Conservation (phyloP, 2,113 vertebrate species). For the Morone chrysops region DNA sequence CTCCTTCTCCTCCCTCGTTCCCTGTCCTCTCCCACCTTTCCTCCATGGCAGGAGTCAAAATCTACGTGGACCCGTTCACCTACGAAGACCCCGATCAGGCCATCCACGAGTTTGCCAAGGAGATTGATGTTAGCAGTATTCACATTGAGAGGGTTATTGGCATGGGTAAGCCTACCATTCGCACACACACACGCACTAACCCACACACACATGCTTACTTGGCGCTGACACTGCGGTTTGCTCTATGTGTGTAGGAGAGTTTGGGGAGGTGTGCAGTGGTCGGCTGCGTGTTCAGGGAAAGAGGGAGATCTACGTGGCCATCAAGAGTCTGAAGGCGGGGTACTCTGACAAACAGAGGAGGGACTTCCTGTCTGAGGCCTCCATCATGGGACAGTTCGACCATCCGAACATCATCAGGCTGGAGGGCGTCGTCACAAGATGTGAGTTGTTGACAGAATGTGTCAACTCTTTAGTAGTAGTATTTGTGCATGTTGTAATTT, state of each 20-base stretch:
- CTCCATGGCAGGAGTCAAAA: constrained; percentile 90
- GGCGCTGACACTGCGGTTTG: constrained; percentile 55
- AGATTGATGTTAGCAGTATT: constrained; percentile 95
- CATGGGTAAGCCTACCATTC: constrained; percentile 89
- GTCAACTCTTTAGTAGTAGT: background rate
- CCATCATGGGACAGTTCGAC: constrained; percentile 87
- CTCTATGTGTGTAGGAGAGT: constrained; percentile 78
- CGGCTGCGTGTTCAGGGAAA: constrained; percentile 83
- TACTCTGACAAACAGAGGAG: constrained; percentile 85
- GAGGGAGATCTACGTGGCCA: constrained; percentile 85
- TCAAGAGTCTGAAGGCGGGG: constrained; percentile 85
- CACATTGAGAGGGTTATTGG: constrained; percentile 99
- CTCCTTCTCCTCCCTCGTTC: constrained; percentile 23
- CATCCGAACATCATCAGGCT: constrained; percentile 86
- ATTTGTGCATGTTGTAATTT: background rate
- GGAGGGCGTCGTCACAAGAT: constrained; percentile 85
- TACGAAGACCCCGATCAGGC: constrained; percentile 86
- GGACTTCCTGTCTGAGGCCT: constrained; percentile 85
- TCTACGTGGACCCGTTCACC: constrained; percentile 89
- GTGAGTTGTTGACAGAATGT: constrained; percentile 64
- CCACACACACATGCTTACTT: constrained; percentile 54
- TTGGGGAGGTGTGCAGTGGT: constrained; percentile 85
- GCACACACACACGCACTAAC: constrained; percentile 26
- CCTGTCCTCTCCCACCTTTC: constrained; percentile 75
- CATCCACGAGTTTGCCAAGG: constrained; percentile 86